Evolutionary conservation across 23 tunicate genomes (phyloP).

Genomic region (Halocynthia roretzi): DNA sequence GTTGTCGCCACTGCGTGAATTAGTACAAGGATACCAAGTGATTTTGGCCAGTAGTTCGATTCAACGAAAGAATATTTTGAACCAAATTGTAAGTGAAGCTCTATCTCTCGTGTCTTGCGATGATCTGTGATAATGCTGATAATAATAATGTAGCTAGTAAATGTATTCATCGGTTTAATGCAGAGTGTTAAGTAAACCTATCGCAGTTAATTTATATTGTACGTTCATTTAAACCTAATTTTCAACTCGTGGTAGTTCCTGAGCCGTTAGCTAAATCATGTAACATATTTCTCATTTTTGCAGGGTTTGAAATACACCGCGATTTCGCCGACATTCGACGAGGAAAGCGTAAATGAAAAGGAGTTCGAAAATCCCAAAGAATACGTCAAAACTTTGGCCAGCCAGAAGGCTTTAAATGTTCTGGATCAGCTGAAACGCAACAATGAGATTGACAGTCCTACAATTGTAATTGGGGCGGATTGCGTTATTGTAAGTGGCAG

Average conservation of each 20-base stretch:
- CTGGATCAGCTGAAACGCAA: constrained; percentile 13
- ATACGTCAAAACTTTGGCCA: constrained; percentile 55
- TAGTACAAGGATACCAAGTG: constrained; percentile 28
- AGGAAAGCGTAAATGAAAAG: constrained; percentile 54
- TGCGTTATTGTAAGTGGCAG: constrained; percentile 70
- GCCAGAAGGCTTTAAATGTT: constrained; percentile 58
- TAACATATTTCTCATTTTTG: background rate
- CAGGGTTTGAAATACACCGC: constrained; percentile 63
- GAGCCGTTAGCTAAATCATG: too few relatives aligned
- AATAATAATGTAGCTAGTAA: background rate
- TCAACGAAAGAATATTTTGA: constrained; percentile 55
- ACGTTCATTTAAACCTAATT: too few relatives aligned
- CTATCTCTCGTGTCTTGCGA: background rate
- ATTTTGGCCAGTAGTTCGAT: constrained; percentile 75
- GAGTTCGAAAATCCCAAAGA: constrained; percentile 32
- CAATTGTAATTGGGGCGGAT: constrained; percentile 80
- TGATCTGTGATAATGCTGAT: background rate
- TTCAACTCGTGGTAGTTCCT: too few relatives aligned
- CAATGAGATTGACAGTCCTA: background rate
- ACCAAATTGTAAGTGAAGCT: constrained; percentile 66
- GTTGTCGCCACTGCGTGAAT: constrained; percentile 46
- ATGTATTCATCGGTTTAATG: too few relatives aligned
- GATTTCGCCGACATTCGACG: constrained; percentile 68
- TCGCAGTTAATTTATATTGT: too few relatives aligned
- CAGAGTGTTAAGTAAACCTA: too few relatives aligned